A percentile compares a stretch with the other conserved stretches of the same genome.
These are phyloP conservation scores for Melieria picta DNA, from an alignment of 2,888 invertebrate species.

Conservation along the genomic window DNA sequence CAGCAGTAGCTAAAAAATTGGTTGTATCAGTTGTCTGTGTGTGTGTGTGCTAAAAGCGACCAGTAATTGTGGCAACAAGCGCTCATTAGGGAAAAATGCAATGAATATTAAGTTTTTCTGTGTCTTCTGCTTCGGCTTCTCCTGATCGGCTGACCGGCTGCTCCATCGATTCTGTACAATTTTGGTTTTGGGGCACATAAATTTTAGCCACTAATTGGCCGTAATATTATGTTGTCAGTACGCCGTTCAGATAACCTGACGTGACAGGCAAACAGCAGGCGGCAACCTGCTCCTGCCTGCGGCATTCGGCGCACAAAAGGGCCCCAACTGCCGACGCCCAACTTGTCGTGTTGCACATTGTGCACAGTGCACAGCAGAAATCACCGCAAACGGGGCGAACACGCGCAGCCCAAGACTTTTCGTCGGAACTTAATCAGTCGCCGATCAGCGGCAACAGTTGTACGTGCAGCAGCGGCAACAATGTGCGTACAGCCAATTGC, in stretches of 20 bases:
- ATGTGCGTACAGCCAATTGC: conserved; percentile 28
- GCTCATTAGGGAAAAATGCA: too few relatives aligned
- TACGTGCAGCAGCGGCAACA: conserved; percentile 5
- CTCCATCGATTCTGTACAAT: too few relatives aligned
- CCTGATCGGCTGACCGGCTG: too few relatives aligned
- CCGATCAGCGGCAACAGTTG: conserved; percentile 18
- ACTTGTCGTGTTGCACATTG: conserved; percentile 17
- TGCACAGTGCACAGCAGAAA: conserved; percentile 15
- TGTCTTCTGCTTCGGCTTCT: too few relatives aligned
- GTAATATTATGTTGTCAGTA: conserved; percentile 37
- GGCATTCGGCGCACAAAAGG: background rate
- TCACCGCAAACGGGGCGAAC: background rate
- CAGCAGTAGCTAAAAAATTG: too few relatives aligned
- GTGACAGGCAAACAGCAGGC: conserved; percentile 16
- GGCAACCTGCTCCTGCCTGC: conserved; percentile 20
- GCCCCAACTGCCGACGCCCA: conserved; percentile 16
- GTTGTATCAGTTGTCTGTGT: too few relatives aligned
- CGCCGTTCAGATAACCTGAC: conserved; percentile 26
- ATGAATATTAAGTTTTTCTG: too few relatives aligned
- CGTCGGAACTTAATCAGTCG: conserved; percentile 27
- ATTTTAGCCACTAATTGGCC: conserved; percentile 31
- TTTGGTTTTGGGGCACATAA: conserved; percentile 8
- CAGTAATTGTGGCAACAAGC: too few relatives aligned
- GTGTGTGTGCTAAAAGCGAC: too few relatives aligned
- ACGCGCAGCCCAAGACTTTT: background rate